These are phyloP conservation scores for Melieria crassipennis DNA, from an alignment of 2,888 invertebrate species.

Conservation along the genomic window DNA sequence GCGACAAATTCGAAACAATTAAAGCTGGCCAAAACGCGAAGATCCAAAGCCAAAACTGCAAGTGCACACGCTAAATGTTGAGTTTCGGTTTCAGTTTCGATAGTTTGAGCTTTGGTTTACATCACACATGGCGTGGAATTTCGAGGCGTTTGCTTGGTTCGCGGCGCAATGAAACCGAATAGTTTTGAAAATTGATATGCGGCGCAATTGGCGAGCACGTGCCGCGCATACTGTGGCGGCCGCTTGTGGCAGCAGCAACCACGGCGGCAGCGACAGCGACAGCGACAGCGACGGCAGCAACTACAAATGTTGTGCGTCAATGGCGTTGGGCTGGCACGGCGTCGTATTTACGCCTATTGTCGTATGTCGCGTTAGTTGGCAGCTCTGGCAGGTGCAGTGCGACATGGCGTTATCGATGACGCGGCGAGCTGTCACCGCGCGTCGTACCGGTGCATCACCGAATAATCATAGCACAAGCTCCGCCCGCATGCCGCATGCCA, in stretches of 20 bases:
- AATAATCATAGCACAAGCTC: no score
- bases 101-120: no score
- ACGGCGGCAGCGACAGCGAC: background rate
- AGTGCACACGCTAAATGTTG: no score
- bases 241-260: background rate
- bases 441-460: no score
- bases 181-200: constrained; percentile 49
- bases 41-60: no score
- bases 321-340: background rate
- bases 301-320: constrained; percentile 25
- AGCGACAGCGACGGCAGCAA: constrained; percentile 2
- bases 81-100: no score
- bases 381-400: constrained; percentile 14
- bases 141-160: background rate
- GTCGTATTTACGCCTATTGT: no score
- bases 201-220: constrained; percentile 45
- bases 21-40: no score
- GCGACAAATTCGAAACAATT: no score
- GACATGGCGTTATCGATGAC: background rate
- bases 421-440: no score
- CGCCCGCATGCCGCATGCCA: no score
- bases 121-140: no score
- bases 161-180: constrained; percentile 14
- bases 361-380: background rate
- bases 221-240: constrained; percentile 38